A percentile compares a stretch with the other conserved stretches of the same genome.
phyloP scores from a whole-genome alignment of 2,113 vertebrate species.

The Tyto alba region DNA sequence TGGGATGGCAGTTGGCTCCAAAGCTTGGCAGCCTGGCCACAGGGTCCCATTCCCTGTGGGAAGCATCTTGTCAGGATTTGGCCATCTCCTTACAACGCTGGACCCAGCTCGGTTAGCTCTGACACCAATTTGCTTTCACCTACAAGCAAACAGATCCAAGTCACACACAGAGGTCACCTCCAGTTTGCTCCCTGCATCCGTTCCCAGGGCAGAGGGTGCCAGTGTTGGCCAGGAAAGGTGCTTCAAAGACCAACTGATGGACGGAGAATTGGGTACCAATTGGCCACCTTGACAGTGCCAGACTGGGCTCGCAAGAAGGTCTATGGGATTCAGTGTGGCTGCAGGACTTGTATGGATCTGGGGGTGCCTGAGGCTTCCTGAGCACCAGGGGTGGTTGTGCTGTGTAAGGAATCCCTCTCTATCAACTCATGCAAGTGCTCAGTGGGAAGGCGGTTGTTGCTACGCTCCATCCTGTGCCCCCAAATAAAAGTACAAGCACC shows the following conservation, averaged over 20 bases:
- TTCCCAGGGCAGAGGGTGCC: background rate
- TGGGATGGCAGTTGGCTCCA: accelerated
- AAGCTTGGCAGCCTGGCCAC: background rate
- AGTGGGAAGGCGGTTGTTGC: too few species aligned
- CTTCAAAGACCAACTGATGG: background rate
- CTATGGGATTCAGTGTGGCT: accelerated
- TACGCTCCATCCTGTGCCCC: accelerated
- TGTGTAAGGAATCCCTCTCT: too few species aligned
- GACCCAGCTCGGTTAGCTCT: accelerated
- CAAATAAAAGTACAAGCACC: accelerated
- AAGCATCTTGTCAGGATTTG: background rate
- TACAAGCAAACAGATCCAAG: accelerated
- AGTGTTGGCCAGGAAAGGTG: background rate
- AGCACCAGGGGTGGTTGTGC: background rate
- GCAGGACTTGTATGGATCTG: background rate
- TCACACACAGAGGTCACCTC: background rate
- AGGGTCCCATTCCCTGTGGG: accelerated
- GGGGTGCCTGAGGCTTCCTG: background rate
- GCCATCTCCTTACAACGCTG: background rate
- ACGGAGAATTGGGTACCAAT: accelerated
- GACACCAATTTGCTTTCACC: background rate
- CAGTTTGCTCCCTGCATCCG: background rate
- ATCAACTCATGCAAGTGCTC: accelerated
- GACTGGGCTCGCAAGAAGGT: accelerated
- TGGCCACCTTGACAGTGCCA: background rate